Conservation (phyloP, 2,113 vertebrate species). For the Petaurus breviceps region DNA sequence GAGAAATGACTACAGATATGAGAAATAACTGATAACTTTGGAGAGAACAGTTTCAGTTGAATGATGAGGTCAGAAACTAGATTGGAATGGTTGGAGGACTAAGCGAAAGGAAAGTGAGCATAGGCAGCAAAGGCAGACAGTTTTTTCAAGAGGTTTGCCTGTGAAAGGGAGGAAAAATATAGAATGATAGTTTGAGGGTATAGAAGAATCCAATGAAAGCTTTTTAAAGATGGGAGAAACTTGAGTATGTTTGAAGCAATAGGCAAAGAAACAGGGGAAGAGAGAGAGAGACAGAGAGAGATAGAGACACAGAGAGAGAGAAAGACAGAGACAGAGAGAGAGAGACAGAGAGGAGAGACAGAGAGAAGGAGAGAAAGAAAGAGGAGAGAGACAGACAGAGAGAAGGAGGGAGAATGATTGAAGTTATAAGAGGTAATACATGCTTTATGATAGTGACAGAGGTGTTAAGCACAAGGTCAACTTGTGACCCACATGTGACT, state of each 20-base stretch:
- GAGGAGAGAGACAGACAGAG: too few species aligned
- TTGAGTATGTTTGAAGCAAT: background rate
- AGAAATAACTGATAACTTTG: background rate
- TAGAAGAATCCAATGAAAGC: background rate
- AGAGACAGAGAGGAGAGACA: too few species aligned
- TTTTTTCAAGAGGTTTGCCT: background rate
- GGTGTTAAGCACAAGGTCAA: background rate
- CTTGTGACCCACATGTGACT: too few species aligned
- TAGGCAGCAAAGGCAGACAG: background rate
- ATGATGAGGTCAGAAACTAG: background rate
- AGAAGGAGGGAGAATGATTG: background rate
- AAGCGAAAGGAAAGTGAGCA: background rate
- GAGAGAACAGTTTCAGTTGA: background rate
- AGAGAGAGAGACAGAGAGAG: too few species aligned
- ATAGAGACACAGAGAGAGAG: too few species aligned
- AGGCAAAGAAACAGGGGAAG: background rate
- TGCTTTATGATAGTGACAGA: background rate
- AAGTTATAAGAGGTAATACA: too few species aligned
- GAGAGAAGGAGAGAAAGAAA: too few species aligned
- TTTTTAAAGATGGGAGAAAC: background rate
- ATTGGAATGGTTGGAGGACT: background rate
- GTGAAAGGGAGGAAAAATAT: background rate
- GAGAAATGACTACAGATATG: background rate
- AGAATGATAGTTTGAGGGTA: background rate
- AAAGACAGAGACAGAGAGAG: too few species aligned